These are phyloP conservation scores for Zelostemma sp. DNA, from an alignment of 1,140 invertebrate genomes.

Conservation along the genomic window DNA sequence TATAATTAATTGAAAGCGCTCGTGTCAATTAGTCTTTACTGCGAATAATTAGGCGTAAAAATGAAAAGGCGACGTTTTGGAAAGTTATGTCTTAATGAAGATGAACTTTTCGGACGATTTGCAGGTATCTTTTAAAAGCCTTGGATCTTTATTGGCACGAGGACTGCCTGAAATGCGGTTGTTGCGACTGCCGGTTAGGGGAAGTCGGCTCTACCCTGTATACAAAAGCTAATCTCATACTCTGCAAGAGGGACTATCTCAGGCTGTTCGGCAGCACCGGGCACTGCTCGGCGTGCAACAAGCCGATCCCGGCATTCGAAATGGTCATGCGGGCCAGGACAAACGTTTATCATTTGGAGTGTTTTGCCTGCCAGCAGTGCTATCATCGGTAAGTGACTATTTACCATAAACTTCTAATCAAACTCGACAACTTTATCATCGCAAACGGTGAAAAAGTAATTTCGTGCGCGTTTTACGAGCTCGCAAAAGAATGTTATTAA, in stretches of 20 bases:
- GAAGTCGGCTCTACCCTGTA: constrained; percentile 98
- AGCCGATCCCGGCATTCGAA: constrained; percentile 95
- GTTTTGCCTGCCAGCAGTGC: constrained; percentile 96
- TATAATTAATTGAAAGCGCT: too few species aligned
- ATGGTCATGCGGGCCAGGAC: constrained; percentile 96
- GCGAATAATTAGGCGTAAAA: too few species aligned
- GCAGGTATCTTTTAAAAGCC: constrained; percentile 82
- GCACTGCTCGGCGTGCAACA: constrained; percentile 91
- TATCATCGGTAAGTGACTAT: constrained; percentile 97
- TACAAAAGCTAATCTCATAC: constrained; percentile 95
- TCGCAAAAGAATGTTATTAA: background rate
- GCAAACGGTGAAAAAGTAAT: too few species aligned
- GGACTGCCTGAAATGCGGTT: constrained; percentile 97
- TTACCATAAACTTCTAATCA: too few species aligned
- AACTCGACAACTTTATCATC: too few species aligned
- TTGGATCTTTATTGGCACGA: constrained; percentile 97
- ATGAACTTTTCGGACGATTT: background rate
- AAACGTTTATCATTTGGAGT: constrained; percentile 96
- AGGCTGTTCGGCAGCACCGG: constrained; percentile 94
- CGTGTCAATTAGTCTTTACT: too few species aligned
- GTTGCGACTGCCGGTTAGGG: constrained; percentile 95
- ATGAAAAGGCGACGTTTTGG: too few species aligned
- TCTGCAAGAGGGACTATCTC: constrained; percentile 98
- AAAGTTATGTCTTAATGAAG: too few species aligned
- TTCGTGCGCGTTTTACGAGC: too few species aligned